Percentiles rank a stretch among this genome's conserved stretches.
phyloP scores from a whole-genome alignment of 2,888 invertebrate genomes.

The Papilio demoleus region DNA sequence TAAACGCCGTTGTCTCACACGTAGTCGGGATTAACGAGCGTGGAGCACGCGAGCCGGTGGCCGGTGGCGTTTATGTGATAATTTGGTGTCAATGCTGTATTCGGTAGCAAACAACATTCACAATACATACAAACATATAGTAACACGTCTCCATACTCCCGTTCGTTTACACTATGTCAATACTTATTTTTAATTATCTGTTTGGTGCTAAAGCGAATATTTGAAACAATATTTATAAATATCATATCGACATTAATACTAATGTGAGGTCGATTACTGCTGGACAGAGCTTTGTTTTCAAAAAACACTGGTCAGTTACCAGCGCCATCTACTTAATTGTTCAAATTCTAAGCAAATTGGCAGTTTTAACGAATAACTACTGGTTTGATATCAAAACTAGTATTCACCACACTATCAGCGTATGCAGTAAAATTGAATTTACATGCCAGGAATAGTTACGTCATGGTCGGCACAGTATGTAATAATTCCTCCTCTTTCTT shows the following conservation, averaged over 20 bases:
- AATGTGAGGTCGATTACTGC: neutral
- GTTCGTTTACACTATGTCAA: neutral
- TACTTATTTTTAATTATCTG: constrained; percentile 11
- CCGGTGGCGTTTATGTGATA: constrained; percentile 27
- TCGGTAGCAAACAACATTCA: constrained; percentile 24
- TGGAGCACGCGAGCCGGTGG: constrained; percentile 23
- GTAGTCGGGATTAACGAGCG: constrained; percentile 22
- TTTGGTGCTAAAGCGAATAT: neutral
- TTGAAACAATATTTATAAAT: neutral
- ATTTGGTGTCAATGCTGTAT: constrained; percentile 31
- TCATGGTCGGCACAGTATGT: too few species aligned
- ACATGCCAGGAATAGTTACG: too few species aligned
- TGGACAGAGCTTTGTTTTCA: neutral
- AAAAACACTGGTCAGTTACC: neutral
- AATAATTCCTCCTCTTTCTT: too few species aligned
- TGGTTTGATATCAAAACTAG: neutral
- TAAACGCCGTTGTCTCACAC: constrained; percentile 7
- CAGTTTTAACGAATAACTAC: too few species aligned
- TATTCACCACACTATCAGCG: too few species aligned
- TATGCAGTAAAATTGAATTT: too few species aligned
- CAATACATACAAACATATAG: too few species aligned
- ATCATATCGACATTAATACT: neutral
- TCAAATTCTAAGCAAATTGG: too few species aligned
- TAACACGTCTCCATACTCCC: constrained; percentile 13
- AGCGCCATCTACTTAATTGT: too few species aligned